Evolutionary conservation across 2,113 vertebrate genomes (phyloP).

Genomic region (Pristiophorus japonicus): DNA sequence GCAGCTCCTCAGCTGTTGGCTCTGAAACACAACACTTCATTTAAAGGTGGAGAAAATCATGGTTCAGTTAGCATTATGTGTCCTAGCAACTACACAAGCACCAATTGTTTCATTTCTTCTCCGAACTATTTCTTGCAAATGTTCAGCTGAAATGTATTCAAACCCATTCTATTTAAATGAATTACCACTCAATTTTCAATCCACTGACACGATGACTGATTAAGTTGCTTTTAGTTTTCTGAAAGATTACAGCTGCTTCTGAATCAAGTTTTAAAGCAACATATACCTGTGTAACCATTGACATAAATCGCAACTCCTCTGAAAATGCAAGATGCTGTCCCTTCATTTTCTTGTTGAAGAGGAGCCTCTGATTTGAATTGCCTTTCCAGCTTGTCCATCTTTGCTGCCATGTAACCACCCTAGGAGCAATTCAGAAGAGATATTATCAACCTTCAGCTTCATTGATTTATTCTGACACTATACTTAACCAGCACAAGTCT

Average conservation of each 20-base stretch:
- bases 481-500: background rate
- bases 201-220: background rate
- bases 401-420: slow-evolving; percentile 93
- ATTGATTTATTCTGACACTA: background rate
- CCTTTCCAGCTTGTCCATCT: slow-evolving; percentile 86
- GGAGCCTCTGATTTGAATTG: slow-evolving; percentile 81
- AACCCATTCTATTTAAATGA: background rate
- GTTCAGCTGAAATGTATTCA: background rate
- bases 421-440: slow-evolving; percentile 48
- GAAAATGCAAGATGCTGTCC: slow-evolving; percentile 74
- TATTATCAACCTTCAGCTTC: background rate
- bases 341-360: slow-evolving; percentile 73
- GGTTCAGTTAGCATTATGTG: background rate
- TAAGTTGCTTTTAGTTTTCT: background rate
- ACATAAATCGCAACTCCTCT: slow-evolving; percentile 89
- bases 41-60: background rate
- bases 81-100: background rate
- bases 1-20: slow-evolving; percentile 86
- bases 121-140: background rate
- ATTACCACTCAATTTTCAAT: background rate
- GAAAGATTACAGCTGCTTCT: background rate
- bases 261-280: background rate
- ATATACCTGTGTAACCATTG: slow-evolving; percentile 90
- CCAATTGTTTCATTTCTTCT: background rate
- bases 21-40: slow-evolving; percentile 57